These are phyloP conservation scores for Trochalopteron elliotii DNA, from an alignment of 2,113 vertebrate species.

Conservation along the genomic window DNA sequence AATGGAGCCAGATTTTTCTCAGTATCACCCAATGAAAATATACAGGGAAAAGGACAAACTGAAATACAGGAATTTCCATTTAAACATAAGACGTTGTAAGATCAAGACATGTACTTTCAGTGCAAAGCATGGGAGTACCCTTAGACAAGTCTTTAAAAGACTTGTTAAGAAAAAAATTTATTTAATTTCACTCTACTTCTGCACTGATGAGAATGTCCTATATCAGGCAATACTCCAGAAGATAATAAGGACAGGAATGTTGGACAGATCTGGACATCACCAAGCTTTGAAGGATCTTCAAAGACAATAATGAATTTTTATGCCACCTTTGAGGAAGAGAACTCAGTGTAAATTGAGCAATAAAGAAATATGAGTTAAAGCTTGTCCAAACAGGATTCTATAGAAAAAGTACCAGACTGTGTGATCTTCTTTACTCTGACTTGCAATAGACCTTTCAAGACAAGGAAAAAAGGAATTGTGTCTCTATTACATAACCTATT, in stretches of 20 bases:
- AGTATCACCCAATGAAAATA: background rate
- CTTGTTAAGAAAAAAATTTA: background rate
- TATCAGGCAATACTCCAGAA: background rate
- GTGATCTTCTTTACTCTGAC: background rate
- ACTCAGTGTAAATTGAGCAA: background rate
- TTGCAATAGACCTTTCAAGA: background rate
- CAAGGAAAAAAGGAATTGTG: background rate
- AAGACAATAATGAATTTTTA: background rate
- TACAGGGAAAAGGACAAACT: background rate
- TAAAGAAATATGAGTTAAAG: background rate
- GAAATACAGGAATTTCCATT: background rate
- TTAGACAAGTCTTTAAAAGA: background rate
- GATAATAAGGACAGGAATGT: background rate
- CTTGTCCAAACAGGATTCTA: background rate
- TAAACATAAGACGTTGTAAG: background rate
- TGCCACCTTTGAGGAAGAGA: background rate
- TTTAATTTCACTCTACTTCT: background rate
- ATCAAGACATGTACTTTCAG: background rate
- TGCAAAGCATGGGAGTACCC: background rate
- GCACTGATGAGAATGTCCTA: background rate
- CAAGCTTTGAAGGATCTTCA: slow-evolving; percentile 14
- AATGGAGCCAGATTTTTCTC: background rate
- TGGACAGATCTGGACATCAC: background rate
- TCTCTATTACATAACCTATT: background rate
- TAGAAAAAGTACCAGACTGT: background rate